These are phyloP conservation scores for Pachyuromys duprasi DNA, from an alignment of 2,797 vertebrate species.

Conservation along the genomic window DNA sequence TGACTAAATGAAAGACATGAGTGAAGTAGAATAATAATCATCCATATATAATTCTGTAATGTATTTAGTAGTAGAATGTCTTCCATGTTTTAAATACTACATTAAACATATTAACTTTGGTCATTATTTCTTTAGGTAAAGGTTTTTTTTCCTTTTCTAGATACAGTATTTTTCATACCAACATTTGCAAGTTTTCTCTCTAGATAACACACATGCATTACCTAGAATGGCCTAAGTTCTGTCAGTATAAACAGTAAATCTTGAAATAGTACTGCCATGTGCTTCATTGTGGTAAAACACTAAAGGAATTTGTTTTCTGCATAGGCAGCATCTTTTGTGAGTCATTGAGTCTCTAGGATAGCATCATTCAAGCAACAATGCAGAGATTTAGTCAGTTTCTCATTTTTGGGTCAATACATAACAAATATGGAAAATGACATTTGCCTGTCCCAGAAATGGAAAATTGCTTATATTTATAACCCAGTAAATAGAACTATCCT, in stretches of 20 bases:
- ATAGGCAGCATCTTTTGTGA: neutral
- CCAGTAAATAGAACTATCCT: neutral
- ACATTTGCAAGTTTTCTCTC: neutral
- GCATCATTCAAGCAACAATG: neutral
- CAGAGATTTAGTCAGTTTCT: neutral
- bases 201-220: neutral
- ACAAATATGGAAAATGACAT: neutral
- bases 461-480: neutral
- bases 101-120: neutral
- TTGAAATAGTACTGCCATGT: neutral
- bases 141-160: neutral
- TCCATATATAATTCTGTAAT: neutral
- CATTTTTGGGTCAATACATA: neutral
- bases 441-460: neutral
- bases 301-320: neutral
- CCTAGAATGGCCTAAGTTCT: neutral
- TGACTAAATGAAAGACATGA: neutral
- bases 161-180: neutral
- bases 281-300: neutral
- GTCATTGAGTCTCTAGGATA: neutral
- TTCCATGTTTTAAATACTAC: neutral
- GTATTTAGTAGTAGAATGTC: neutral
- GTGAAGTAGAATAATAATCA: neutral
- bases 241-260: neutral
- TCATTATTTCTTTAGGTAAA: slow-evolving; percentile 21